phyloP scores from a whole-genome alignment of 1,140 invertebrate genomes.

The Zaprionus kolodkinae region DNA sequence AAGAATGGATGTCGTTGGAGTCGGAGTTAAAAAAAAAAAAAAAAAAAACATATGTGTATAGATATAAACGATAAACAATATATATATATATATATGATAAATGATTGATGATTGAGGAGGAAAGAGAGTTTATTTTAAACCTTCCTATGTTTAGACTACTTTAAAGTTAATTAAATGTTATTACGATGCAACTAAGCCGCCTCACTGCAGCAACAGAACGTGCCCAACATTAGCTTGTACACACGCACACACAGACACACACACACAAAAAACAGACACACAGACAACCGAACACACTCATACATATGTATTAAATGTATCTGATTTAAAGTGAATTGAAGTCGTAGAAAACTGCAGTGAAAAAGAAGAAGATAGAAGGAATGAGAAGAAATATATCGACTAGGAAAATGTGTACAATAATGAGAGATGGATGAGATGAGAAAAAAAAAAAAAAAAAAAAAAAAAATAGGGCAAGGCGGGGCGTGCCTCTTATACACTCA shows the following conservation, averaged over 20 bases:
- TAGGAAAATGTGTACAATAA: slow-evolving; percentile 41
- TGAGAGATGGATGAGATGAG: not conserved
- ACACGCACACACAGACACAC: not conserved
- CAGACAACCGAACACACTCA: slow-evolving; percentile 3
- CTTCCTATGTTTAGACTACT: slow-evolving; percentile 36
- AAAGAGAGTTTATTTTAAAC: slow-evolving; percentile 22
- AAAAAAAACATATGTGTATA: not conserved
- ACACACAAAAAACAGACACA: too few species aligned
- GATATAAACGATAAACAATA: not conserved
- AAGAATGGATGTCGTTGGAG: not conserved
- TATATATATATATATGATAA: slow-evolving; percentile 17
- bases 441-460: slow-evolving; percentile 2
- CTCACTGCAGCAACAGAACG: slow-evolving; percentile 26
- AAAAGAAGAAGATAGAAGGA: not conserved
- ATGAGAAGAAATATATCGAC: slow-evolving; percentile 4
- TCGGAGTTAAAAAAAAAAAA: not conserved
- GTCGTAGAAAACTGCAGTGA: not conserved
- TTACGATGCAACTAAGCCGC: slow-evolving; percentile 24
- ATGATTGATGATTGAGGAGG: not conserved
- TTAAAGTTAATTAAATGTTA: slow-evolving; percentile 42
- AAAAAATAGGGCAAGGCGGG: slow-evolving; percentile 27
- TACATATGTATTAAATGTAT: slow-evolving; percentile 38
- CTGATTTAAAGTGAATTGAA: slow-evolving; percentile 27
- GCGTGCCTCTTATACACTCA: slow-evolving; percentile 2
- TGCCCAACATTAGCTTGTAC: slow-evolving; percentile 26